These are phyloP conservation scores for Onychostoma macrolepis DNA, from an alignment of 2,113 vertebrate genomes.

Conservation along the genomic window DNA sequence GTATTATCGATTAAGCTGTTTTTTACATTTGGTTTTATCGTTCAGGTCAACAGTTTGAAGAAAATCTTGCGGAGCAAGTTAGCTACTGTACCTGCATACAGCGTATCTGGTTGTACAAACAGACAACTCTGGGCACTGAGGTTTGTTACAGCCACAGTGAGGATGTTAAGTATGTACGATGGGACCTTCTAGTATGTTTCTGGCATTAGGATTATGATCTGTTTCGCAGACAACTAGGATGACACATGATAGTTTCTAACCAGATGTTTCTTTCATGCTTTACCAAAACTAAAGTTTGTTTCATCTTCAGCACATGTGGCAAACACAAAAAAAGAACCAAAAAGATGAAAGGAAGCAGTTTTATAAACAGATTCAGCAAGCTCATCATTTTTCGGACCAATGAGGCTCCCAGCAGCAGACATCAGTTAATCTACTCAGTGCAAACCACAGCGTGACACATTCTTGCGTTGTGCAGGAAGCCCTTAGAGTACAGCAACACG, in stretches of 20 bases:
- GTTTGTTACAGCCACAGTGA: background rate
- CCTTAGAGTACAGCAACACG: constrained; percentile 62
- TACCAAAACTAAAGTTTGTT: constrained; percentile 59
- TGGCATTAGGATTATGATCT: background rate
- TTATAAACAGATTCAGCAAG: constrained; percentile 75
- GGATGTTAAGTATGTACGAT: background rate
- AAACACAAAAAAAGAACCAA: constrained; percentile 56
- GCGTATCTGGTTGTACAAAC: background rate
- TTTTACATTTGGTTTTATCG: background rate
- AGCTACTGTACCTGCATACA: background rate
- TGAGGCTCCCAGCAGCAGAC: constrained; percentile 69
- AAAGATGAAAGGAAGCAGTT: constrained; percentile 70
- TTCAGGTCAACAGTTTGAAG: background rate
- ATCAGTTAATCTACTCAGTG: constrained; percentile 76
- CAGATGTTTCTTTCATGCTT: constrained; percentile 64
- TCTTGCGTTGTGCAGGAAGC: constrained; percentile 66
- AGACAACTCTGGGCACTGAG: background rate
- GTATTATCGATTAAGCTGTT: background rate
- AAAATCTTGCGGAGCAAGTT: background rate
- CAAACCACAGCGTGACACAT: constrained; percentile 74
- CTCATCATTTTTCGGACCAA: constrained; percentile 67
- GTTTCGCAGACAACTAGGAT: background rate
- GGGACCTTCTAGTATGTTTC: background rate
- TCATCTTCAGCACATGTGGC: constrained; percentile 66
- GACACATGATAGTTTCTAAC: constrained; percentile 9